Conservation (phyloP, 2,888 invertebrate genomes). For the Athrips mouffetella region DNA sequence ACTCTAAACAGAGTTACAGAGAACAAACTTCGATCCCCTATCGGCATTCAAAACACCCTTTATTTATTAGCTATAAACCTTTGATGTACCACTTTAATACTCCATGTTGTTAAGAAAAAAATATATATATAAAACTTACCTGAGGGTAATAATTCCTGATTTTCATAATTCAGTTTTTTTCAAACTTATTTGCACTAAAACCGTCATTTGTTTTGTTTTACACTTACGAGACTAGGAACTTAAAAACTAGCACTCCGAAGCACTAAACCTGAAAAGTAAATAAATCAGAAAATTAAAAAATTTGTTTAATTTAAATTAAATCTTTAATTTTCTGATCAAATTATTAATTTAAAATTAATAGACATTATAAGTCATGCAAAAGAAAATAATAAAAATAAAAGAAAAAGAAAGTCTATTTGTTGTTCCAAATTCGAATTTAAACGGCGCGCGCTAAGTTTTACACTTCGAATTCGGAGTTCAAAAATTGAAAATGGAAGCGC, state of each 20-base stretch:
- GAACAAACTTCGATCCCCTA: constrained; percentile 22
- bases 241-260: constrained; percentile 14
- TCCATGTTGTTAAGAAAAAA: constrained; percentile 6
- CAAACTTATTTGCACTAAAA: constrained; percentile 40
- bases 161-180: constrained; percentile 64
- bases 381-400: not conserved
- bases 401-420: not conserved
- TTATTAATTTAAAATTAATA: constrained; percentile 11
- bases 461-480: constrained; percentile 10
- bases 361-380: not conserved
- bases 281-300: constrained; percentile 14
- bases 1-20: constrained; percentile 44
- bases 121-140: constrained; percentile 43
- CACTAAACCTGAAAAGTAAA: constrained; percentile 20
- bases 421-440: constrained; percentile 1
- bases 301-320: not conserved
- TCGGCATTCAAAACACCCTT: constrained; percentile 11
- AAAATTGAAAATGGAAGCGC: constrained; percentile 14
- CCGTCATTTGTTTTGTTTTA: constrained; percentile 37
- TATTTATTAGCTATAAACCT: not conserved
- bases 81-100: not conserved
- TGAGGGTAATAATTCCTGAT: constrained; percentile 66
- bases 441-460: constrained; percentile 9
- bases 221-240: constrained; percentile 16
- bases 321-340: constrained; percentile 16